Base-by-base conservation (phyloP, 2,113 vertebrate species). In the Prunella himalayana region DNA sequence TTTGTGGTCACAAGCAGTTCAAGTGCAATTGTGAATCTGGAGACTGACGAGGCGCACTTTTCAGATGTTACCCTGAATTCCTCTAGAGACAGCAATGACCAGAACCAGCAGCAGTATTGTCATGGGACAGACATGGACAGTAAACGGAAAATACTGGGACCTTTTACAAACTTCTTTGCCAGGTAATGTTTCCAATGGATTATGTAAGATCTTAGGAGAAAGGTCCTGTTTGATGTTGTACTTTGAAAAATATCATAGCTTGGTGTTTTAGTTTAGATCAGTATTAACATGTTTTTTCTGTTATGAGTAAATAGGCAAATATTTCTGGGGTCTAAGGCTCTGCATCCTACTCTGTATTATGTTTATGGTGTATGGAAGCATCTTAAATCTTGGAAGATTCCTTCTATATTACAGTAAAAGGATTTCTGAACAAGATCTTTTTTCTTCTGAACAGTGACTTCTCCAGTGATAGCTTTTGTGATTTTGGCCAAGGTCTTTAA, bases 21-120 rank as follows among this genome's bases (percentile, higher is more conserved):
- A 33, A 99, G 99, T 41, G 99, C 99, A 39, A 99, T 99, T 13
- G 99, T 99, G 88, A 98, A 97, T 80, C 97, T 99, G 14, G 99
- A 99, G 97, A 99, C 97, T 0, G 98, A 98, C 0, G 98, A 98
- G 82, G 84, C 92, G 0, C 98, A 97, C 65, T 99, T 99, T 90
- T 98, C 98, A 0, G 98, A 99, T 1, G 97, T 99, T 60, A 98
- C 98, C 23, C 88, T 99, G 83, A 97, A 98, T 27, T 97, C 98
- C 6, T 56, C 84, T 4, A 97, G 91, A 70, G 97, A 98, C 30
- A 51, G 33, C 61, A 53, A 5, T 24, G 97, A 97, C 33, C 93
- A 90, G 59, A 96, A 66, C 80, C 98, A 88, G 51, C 95, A 68
- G 21, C 92, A 70, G 18, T 45, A 24, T 18, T 92, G 57, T 4